A percentile compares a stretch with the other conserved stretches of the same genome.
Conservation (phyloP, 2,797 vertebrate species). For the Glyptemys insculpta region DNA sequence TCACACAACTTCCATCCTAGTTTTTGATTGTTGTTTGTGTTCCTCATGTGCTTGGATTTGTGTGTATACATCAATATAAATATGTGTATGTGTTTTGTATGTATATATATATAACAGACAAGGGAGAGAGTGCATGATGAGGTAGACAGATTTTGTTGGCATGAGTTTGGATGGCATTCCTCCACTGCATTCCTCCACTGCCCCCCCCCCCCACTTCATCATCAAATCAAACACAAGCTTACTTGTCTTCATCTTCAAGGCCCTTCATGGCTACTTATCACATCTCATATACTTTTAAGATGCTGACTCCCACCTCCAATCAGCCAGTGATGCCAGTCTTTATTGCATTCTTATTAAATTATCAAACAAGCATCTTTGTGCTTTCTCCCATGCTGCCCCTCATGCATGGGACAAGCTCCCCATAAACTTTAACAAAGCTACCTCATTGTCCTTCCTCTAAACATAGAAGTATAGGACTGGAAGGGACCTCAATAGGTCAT, state of each 20-base stretch:
- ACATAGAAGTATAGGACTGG: no score
- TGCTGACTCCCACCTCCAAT: background rate
- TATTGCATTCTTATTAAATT: no score
- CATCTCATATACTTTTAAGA: background rate
- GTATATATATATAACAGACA: background rate
- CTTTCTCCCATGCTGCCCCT: background rate
- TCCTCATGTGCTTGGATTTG: rapidly evolving
- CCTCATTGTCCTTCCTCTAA: no score
- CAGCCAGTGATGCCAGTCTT: background rate
- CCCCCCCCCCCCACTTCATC: no score
- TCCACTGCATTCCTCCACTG: background rate
- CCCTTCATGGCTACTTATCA: background rate
- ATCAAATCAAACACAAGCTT: background rate
- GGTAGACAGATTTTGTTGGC: background rate
- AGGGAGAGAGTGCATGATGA: background rate
- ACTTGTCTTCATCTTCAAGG: background rate
- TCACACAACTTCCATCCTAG: background rate
- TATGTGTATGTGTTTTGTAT: background rate
- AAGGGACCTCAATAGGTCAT: no score
- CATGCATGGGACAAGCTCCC: background rate
- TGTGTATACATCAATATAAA: background rate
- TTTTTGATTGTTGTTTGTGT: background rate
- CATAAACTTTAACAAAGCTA: background rate
- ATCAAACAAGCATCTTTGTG: background rate
- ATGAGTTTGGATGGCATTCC: background rate